A percentile compares a stretch with the other conserved stretches of the same genome.
Evolutionary conservation across 2,797 vertebrate genomes (phyloP).

Genomic region (Poeciliopsis infans): DNA sequence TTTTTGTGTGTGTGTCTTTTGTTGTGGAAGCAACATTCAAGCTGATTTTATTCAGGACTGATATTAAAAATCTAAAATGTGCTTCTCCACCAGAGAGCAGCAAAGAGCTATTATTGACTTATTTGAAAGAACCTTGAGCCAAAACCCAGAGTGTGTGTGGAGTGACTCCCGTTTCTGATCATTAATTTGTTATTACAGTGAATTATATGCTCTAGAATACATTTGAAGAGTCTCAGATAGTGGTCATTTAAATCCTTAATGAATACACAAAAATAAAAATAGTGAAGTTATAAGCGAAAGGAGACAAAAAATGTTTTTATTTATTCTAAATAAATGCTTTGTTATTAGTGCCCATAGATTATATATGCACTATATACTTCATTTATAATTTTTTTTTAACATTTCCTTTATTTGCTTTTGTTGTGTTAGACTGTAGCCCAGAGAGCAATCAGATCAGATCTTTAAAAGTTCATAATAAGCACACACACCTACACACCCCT

Average conservation of each 20-base stretch:
- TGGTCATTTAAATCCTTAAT: neutral
- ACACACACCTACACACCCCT: neutral
- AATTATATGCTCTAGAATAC: neutral
- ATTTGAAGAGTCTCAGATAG: neutral
- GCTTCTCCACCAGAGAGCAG: slow-evolving; percentile 75
- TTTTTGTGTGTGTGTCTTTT: neutral
- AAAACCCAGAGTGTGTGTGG: slow-evolving; percentile 1
- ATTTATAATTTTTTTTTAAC: too few relatives aligned
- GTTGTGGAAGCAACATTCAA: neutral
- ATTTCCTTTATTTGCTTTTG: too few relatives aligned
- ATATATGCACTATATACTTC: too few relatives aligned
- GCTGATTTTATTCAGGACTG: neutral
- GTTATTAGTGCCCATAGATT: too few relatives aligned
- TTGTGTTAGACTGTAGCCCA: too few relatives aligned
- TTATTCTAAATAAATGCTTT: too few relatives aligned
- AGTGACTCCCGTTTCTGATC: slow-evolving; percentile 46
- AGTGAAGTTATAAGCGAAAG: neutral
- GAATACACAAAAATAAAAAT: neutral
- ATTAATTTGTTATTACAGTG: neutral
- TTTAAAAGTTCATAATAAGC: too few relatives aligned
- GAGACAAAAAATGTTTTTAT: neutral
- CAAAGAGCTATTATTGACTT: slow-evolving; percentile 48
- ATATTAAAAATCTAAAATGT: neutral
- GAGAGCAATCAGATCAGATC: too few relatives aligned
- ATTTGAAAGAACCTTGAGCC: neutral